A percentile compares a stretch with the other conserved stretches of the same genome.
Conservation (phyloP, 2,888 invertebrate species). For the Fissipunctia ypsillon region DNA sequence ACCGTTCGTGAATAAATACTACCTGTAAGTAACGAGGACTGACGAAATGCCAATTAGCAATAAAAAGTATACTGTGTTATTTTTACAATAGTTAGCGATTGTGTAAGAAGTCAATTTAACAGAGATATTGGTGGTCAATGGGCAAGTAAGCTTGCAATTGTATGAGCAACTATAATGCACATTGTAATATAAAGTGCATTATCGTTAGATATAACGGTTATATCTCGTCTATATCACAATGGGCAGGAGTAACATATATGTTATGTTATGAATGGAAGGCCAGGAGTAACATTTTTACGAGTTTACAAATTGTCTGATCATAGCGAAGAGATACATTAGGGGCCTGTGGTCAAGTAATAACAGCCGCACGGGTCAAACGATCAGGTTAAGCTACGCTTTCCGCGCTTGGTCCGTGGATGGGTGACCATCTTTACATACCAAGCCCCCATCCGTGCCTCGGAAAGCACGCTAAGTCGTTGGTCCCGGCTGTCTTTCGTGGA, state of each 20-base stretch:
- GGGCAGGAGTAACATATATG: not conserved
- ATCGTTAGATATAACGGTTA: too few relatives aligned
- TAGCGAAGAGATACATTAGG: not conserved
- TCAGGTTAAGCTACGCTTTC: too few relatives aligned
- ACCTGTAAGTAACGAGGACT: slow-evolving; percentile 21
- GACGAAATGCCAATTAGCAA: slow-evolving; percentile 27
- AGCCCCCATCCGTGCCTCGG: too few relatives aligned
- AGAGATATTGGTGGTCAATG: not conserved
- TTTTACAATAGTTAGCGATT: not conserved
- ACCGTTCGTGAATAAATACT: slow-evolving; percentile 1
- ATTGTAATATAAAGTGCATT: too few relatives aligned
- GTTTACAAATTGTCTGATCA: not conserved
- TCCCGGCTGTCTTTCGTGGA: too few relatives aligned
- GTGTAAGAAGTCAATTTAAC: slow-evolving; percentile 11
- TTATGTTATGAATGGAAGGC: too few relatives aligned
- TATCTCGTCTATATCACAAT: not conserved
- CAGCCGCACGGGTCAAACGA: too few relatives aligned
- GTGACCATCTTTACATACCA: too few relatives aligned
- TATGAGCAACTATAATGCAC: not conserved
- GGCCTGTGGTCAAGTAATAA: too few relatives aligned
- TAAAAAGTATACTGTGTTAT: not conserved
- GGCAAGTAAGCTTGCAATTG: not conserved
- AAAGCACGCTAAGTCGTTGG: too few relatives aligned
- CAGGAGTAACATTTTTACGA: not conserved
- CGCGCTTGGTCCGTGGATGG: too few relatives aligned